Evolutionary conservation across 2,113 vertebrate species (phyloP), one percentile per base, ranked within the genome.

Genomic region (Brachirus orientalis): DNA sequence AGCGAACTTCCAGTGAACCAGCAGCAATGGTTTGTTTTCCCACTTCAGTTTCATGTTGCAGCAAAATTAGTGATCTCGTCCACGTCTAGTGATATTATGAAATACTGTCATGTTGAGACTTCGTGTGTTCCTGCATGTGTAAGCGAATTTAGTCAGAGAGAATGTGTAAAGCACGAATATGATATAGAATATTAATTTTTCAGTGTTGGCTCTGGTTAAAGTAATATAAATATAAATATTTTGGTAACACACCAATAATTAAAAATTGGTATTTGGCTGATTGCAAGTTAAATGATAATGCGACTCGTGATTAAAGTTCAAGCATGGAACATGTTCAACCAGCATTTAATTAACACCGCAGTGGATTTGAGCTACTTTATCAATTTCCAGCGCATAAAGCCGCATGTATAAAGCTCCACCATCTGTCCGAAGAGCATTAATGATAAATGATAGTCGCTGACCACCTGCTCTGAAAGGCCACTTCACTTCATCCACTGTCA

Each of bases 1-100:
- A 53, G 65, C 47, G 68, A 68, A 78, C 63, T 78, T 72, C 53
- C 53, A 22, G 55, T 58, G 64, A 83, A 82, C 46, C 52, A 52
- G 58, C 51, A 38, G 12, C 44, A 36, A 20, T 28, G 55, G 20
- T 61, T 51, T 52, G 59, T 72, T 64, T 81, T 54, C 48, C 33
- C 37, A 20, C 36, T 0, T 36, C 11, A 53, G 47, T 37, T 3
- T 66, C 59, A 1, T 2, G 9, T 65, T 66, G 60, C 57, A n/a
- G 67, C 13, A 36, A 48, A 72, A 65, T 63, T 6, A 45, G 35
- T 10, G 7, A 48, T 38, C 33, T 44, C 5, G 40, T 60, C 12
- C 57, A 46, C 10, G 20, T 72, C 36, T 10, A 5, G n/a, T 51
- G 52, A 41, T 18, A 45, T 59, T 59, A 72, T 51, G 58, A 51